Evolutionary conservation across 2,888 invertebrate species (phyloP).

Genomic region (Dicycla oo): DNA sequence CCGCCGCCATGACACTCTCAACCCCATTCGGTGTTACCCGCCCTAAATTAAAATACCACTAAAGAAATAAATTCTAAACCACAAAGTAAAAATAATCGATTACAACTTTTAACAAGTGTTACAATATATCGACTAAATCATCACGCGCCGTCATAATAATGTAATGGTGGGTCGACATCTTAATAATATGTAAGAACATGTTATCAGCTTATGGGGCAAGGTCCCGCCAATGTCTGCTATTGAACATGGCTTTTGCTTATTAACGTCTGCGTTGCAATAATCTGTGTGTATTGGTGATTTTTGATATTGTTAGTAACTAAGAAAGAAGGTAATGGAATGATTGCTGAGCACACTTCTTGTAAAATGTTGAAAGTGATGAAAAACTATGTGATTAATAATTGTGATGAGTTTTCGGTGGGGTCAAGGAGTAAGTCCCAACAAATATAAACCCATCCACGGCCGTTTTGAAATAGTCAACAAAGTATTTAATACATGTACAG

Average conservation of each 20-base stretch:
- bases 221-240: slow-evolving; percentile 4
- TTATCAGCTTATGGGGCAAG: slow-evolving; percentile 23
- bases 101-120: too few species aligned
- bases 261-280: not conserved
- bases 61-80: too few species aligned
- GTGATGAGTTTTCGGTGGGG: too few species aligned
- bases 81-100: too few species aligned
- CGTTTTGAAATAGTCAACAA: not conserved
- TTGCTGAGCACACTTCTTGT: not conserved
- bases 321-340: not conserved
- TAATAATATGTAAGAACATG: not conserved
- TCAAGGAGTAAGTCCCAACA: too few species aligned
- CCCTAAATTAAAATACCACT: too few species aligned
- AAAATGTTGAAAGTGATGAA: not conserved
- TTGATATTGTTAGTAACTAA: not conserved
- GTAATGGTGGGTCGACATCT: not conserved
- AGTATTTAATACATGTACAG: not conserved
- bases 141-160: too few species aligned
- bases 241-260: slow-evolving; percentile 1
- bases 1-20: too few species aligned
- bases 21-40: too few species aligned
- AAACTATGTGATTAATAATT: not conserved
- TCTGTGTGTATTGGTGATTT: not conserved
- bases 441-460: too few species aligned
- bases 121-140: too few species aligned